These are phyloP conservation scores for Chrysotoxum bicinctum DNA, from an alignment of 2,888 invertebrate species.

Conservation along the genomic window DNA sequence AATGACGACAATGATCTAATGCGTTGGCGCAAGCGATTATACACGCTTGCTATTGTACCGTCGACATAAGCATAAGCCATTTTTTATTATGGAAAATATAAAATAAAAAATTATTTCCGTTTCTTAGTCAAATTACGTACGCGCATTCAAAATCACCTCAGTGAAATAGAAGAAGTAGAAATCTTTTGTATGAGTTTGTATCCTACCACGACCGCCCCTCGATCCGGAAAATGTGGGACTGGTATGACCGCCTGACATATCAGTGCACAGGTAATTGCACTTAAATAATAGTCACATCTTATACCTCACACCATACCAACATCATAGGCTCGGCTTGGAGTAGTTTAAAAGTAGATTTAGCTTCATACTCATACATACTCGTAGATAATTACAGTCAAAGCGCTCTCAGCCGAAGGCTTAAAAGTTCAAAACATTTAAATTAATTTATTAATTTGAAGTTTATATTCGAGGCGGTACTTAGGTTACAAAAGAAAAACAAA, in stretches of 20 bases:
- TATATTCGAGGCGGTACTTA: too few relatives aligned
- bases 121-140: slow-evolving; percentile 65
- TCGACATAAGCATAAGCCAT: slow-evolving; percentile 55
- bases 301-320: neutral
- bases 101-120: slow-evolving; percentile 47
- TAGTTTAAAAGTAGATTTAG: neutral
- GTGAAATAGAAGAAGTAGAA: slow-evolving; percentile 36
- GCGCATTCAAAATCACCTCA: slow-evolving; percentile 48
- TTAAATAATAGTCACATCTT: slow-evolving; percentile 41
- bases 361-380: too few relatives aligned
- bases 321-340: slow-evolving; percentile 38
- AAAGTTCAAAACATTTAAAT: too few relatives aligned
- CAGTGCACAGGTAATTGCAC: slow-evolving; percentile 63
- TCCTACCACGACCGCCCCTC: neutral
- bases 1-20: slow-evolving; percentile 55
- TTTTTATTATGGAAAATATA: slow-evolving; percentile 29
- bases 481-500: too few relatives aligned
- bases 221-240: slow-evolving; percentile 9
- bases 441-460: too few relatives aligned
- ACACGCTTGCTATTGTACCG: slow-evolving; percentile 61
- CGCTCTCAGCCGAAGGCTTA: neutral
- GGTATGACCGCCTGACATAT: slow-evolving; percentile 37
- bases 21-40: slow-evolving; percentile 68
- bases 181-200: slow-evolving; percentile 52
- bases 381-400: neutral